These are phyloP conservation scores for Atlantisia rogersi DNA, from an alignment of 2,113 vertebrate genomes.

Conservation along the genomic window DNA sequence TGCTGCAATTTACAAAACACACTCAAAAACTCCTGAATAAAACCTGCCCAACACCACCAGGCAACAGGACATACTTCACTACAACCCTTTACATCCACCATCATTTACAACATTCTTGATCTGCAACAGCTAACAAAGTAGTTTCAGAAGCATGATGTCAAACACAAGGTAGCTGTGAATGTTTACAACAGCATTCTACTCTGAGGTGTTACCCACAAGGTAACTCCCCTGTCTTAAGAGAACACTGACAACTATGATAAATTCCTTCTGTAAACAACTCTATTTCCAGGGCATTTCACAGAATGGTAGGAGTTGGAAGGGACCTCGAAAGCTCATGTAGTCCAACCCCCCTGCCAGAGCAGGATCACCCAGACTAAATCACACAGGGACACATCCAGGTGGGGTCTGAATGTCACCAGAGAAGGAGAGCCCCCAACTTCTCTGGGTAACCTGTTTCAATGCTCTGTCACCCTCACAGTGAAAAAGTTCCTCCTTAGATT, in stretches of 20 bases:
- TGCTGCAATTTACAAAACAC: not conserved
- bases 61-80: not conserved
- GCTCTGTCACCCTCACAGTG: too few relatives aligned
- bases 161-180: not conserved
- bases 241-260: not conserved
- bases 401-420: too few relatives aligned
- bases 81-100: not conserved
- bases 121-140: not conserved
- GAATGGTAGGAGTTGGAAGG: too few relatives aligned
- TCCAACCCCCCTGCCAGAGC: too few relatives aligned
- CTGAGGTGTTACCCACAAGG: not conserved
- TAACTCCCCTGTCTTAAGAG: not conserved
- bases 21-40: not conserved
- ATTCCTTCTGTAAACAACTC: too few relatives aligned
- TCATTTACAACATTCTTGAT: not conserved
- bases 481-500: too few relatives aligned
- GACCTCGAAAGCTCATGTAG: too few relatives aligned
- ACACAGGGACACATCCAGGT: too few relatives aligned
- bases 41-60: accelerated
- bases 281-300: not conserved
- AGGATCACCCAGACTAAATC: too few relatives aligned
- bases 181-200: not conserved
- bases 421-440: too few relatives aligned
- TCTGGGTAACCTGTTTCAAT: too few relatives aligned
- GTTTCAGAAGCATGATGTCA: not conserved